These are phyloP conservation scores for Drosophila mojavensis DNA, from an alignment of 1,140 invertebrate genomes.

Conservation along the genomic window DNA sequence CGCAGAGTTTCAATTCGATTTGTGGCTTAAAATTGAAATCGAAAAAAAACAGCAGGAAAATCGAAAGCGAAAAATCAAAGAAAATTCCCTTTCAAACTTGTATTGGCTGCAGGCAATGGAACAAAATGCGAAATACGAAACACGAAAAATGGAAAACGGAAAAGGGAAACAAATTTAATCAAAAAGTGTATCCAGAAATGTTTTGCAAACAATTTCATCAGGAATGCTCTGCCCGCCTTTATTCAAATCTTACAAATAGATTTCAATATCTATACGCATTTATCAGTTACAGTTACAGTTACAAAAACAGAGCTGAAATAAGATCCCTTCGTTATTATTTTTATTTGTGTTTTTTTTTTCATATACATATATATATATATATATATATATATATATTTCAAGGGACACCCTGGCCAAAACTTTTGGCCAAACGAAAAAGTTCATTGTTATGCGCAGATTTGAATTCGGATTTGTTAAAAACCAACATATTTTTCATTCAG, in stretches of 20 bases:
- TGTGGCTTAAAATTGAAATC: not conserved
- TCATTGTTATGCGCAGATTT: conserved; percentile 76
- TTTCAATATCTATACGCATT: conserved; percentile 73
- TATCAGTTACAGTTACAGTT: conserved; percentile 44
- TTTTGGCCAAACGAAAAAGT: conserved; percentile 42
- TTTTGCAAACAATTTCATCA: conserved; percentile 66
- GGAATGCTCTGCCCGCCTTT: conserved; percentile 39
- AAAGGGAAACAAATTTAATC: conserved; percentile 67
- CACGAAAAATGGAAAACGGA: conserved; percentile 27
- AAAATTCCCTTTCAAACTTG: conserved; percentile 23
- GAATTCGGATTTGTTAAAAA: conserved; percentile 75
- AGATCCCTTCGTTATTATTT: conserved; percentile 31
- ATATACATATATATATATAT: no score
- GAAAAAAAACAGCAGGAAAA: conserved; percentile 21
- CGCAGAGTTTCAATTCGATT: conserved; percentile 15
- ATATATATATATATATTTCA: conserved; percentile 36
- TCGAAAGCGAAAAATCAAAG: conserved; percentile 32
- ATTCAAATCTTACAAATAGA: conserved; percentile 71
- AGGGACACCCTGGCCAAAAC: conserved; percentile 27
- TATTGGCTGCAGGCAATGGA: conserved; percentile 30
- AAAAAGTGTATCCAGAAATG: conserved; percentile 62
- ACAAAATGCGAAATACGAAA: conserved; percentile 9
- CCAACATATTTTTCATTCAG: conserved; percentile 64
- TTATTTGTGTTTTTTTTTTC: conserved; percentile 1
- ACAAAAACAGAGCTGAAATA: conserved; percentile 12